Evolutionary conservation across 2,113 vertebrate genomes (phyloP).

Genomic region (Eurypyga helias): DNA sequence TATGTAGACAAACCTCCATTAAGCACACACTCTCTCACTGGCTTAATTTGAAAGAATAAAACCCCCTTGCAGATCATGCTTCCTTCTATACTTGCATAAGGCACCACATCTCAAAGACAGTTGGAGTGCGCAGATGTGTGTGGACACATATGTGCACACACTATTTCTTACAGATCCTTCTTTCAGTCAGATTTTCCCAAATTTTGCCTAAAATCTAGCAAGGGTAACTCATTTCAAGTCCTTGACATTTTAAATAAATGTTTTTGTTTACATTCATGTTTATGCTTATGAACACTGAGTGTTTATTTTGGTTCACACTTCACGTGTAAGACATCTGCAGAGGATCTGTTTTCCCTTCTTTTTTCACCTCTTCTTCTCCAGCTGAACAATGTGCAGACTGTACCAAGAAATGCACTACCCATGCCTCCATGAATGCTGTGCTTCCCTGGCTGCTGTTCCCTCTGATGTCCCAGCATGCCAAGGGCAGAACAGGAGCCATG

Average conservation of each 20-base stretch:
- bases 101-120: background rate
- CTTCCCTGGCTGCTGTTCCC: background rate
- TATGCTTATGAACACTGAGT: accelerated
- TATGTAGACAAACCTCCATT: slow-evolving; percentile 31
- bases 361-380: background rate
- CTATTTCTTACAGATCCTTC: background rate
- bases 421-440: no score
- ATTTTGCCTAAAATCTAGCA: background rate
- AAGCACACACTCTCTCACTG: background rate
- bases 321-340: background rate
- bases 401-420: no score
- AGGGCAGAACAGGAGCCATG: background rate
- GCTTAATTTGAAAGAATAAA: background rate
- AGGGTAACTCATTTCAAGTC: background rate
- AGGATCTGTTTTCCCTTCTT: background rate
- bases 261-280: background rate
- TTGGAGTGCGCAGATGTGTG: background rate
- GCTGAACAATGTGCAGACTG: accelerated
- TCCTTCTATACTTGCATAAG: background rate
- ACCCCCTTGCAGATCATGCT: background rate
- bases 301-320: background rate
- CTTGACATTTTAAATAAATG: background rate
- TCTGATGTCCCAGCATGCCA: background rate
- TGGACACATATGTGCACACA: accelerated
- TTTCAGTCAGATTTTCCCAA: background rate